Conservation (phyloP, 2,797 vertebrate species). For the Falco concolor region DNA sequence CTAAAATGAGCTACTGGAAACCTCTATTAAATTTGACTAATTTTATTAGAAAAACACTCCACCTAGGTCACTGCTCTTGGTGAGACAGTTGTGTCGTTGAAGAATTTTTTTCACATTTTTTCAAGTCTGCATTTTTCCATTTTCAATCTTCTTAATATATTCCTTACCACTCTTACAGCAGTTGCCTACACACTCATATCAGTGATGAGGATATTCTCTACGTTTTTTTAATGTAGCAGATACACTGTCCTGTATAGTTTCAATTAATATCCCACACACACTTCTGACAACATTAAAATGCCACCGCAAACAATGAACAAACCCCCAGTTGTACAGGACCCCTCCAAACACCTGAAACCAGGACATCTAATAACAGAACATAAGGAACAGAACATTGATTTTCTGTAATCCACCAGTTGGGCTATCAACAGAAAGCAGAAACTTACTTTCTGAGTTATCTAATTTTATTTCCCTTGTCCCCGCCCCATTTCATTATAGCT, state of each 20-base stretch:
- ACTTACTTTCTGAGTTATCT: background rate
- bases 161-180: background rate
- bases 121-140: background rate
- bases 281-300: background rate
- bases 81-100: background rate
- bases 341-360: background rate
- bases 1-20: background rate
- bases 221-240: background rate
- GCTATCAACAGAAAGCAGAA: constrained; percentile 1
- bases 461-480: background rate
- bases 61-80: background rate
- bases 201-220: background rate
- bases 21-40: background rate
- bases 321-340: background rate
- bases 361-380: background rate
- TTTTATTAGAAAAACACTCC: background rate
- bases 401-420: background rate
- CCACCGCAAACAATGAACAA: background rate
- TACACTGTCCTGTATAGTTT: background rate
- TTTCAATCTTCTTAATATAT: background rate
- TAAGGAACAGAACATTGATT: background rate
- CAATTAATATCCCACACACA: background rate
- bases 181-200: background rate
- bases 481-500: background rate
- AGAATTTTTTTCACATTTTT: background rate